These are phyloP conservation scores for Hemicentrotus pulcherrimus DNA, from an alignment of 35 echinoderm and acorn worm species.

Conservation along the genomic window DNA sequence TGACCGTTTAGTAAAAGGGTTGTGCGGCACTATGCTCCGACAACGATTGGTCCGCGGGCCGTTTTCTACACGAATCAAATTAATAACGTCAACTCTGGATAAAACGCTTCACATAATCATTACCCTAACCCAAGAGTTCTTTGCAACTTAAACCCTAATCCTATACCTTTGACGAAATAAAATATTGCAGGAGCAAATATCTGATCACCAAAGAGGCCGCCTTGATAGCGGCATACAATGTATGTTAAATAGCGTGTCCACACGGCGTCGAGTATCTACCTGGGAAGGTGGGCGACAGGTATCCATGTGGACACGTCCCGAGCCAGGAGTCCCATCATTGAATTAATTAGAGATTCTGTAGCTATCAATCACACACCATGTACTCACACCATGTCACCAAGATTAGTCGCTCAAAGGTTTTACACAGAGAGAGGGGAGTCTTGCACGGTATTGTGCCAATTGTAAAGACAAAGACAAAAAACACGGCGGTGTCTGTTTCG, in stretches of 20 bases:
- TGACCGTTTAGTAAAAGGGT: no score
- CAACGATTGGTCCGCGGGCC: no score
- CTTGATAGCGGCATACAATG: neutral
- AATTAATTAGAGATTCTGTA: slow-evolving; percentile 33
- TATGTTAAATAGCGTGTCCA: no score
- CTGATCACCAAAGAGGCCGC: no score
- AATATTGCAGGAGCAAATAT: no score
- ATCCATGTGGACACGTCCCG: neutral
- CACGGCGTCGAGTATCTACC: neutral
- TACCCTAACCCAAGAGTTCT: no score
- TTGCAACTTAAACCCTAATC: no score
- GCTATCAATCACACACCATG: slow-evolving; percentile 24
- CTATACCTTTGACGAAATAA: no score
- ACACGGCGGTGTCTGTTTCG: neutral
- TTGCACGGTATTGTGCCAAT: neutral
- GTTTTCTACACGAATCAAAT: no score
- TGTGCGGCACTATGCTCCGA: no score
- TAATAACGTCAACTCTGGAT: no score
- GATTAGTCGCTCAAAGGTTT: neutral
- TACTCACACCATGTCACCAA: slow-evolving; percentile 18
- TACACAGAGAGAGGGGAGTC: neutral
- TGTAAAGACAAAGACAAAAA: neutral
- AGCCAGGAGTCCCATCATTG: neutral
- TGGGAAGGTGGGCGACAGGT: neutral
- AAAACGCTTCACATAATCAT: no score